phyloP scores from a whole-genome alignment of 2,113 vertebrate species.

The Ailuropoda melanoleuca region DNA sequence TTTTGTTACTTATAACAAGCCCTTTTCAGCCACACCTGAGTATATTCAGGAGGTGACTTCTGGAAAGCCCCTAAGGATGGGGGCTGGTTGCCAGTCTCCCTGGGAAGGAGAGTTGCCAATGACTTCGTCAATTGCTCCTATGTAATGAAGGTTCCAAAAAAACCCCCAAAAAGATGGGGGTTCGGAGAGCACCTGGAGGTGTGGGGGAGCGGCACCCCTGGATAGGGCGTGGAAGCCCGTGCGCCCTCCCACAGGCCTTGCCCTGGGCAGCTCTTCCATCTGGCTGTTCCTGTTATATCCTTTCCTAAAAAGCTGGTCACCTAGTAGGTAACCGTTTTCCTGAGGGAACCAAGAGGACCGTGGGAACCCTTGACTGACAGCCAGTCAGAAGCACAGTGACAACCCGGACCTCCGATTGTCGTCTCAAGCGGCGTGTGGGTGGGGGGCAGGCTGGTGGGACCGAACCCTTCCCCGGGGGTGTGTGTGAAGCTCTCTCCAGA shows the following conservation, averaged over 20 bases:
- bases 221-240: background rate
- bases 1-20: background rate
- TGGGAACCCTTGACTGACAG: background rate
- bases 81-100: background rate
- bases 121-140: background rate
- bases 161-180: background rate
- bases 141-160: background rate
- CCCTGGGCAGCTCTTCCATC: background rate
- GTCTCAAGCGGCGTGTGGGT: background rate
- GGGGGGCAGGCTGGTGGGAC: background rate
- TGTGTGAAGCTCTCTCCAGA: background rate
- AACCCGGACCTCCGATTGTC: background rate
- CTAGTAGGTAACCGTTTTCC: background rate
- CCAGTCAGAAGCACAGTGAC: background rate
- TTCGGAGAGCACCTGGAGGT: background rate
- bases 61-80: background rate
- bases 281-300: background rate
- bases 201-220: background rate
- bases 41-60: background rate
- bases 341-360: background rate
- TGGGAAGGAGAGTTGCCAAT: background rate
- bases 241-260: background rate
- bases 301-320: background rate
- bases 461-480: background rate
- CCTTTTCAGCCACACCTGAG: background rate